phyloP scores from a whole-genome alignment of 1,140 invertebrate genomes.

The Calephelis virginiensis region DNA sequence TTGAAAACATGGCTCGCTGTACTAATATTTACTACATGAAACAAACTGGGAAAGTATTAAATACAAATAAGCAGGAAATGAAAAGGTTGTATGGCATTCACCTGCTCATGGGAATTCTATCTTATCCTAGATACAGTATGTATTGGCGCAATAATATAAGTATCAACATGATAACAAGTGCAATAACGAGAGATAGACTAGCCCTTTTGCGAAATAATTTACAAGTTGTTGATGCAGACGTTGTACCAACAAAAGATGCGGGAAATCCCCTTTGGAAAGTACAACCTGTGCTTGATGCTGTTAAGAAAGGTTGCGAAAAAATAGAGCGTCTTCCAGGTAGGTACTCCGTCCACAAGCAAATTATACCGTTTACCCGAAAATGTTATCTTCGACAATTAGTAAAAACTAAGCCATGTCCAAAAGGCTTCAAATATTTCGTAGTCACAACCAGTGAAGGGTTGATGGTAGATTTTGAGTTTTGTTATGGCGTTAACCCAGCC shows the following conservation, averaged over 20 bases:
- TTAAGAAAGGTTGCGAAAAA: slow-evolving; percentile 5
- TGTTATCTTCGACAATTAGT: not conserved
- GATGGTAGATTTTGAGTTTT: slow-evolving; percentile 17
- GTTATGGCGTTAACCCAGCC: not conserved
- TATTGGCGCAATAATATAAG: slow-evolving; percentile 18
- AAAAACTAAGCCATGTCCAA: not conserved
- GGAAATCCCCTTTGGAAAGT: slow-evolving; percentile 14
- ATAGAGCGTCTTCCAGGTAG: not conserved
- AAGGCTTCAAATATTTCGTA: not conserved
- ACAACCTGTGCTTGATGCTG: slow-evolving; percentile 2
- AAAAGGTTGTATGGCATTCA: slow-evolving; percentile 12
- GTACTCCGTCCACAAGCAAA: not conserved
- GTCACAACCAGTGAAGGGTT: slow-evolving; percentile 11
- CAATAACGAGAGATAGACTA: slow-evolving; percentile 21
- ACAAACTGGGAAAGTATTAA: slow-evolving; percentile 15
- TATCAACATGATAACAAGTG: slow-evolving; percentile 11
- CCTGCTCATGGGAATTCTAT: slow-evolving; percentile 15
- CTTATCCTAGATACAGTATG: slow-evolving; percentile 16
- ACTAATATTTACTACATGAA: slow-evolving; percentile 15
- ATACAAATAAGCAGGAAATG: not conserved
- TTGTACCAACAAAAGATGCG: not conserved
- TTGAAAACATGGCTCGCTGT: slow-evolving; percentile 11
- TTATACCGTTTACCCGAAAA: slow-evolving; percentile 1
- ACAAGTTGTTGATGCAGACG: slow-evolving; percentile 15
- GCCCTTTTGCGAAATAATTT: slow-evolving; percentile 10